These are phyloP conservation scores for Poeciliopsis occidentalis DNA, from an alignment of 2,113 vertebrate genomes.

Conservation along the genomic window DNA sequence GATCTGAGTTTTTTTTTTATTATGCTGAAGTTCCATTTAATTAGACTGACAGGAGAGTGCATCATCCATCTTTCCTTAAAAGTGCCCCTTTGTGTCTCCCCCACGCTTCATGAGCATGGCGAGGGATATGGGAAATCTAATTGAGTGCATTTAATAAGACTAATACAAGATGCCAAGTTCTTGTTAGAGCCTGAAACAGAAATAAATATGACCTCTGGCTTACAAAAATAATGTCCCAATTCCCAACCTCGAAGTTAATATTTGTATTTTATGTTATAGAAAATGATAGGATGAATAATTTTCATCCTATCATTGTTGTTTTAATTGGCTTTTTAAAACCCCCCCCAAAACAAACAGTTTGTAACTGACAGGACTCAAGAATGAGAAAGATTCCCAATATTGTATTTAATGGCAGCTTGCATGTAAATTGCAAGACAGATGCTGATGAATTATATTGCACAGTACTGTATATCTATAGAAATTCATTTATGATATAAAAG, in stretches of 20 bases:
- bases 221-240: conserved; percentile 36
- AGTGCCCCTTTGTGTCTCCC: conserved; percentile 31
- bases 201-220: conserved; percentile 55
- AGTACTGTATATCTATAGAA: background rate
- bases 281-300: background rate
- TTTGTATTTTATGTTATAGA: conserved; percentile 23
- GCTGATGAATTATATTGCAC: background rate
- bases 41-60: conserved; percentile 55
- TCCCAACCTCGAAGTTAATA: conserved; percentile 32
- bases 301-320: background rate
- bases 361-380: conserved; percentile 1
- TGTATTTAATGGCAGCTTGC: background rate
- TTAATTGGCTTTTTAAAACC: background rate
- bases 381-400: background rate
- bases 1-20: conserved; percentile 48
- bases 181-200: conserved; percentile 38
- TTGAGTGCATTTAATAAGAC: conserved; percentile 69
- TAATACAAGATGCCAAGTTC: conserved; percentile 55
- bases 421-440: background rate
- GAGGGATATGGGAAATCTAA: conserved; percentile 69
- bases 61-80: conserved; percentile 44
- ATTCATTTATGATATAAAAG: background rate
- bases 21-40: conserved; percentile 66
- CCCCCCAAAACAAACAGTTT: background rate
- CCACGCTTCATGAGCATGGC: conserved; percentile 23